A percentile compares a stretch with the other conserved stretches of the same genome.
Evolutionary conservation across 1,140 invertebrate genomes (phyloP).

Genomic region (Manduca sexta): DNA sequence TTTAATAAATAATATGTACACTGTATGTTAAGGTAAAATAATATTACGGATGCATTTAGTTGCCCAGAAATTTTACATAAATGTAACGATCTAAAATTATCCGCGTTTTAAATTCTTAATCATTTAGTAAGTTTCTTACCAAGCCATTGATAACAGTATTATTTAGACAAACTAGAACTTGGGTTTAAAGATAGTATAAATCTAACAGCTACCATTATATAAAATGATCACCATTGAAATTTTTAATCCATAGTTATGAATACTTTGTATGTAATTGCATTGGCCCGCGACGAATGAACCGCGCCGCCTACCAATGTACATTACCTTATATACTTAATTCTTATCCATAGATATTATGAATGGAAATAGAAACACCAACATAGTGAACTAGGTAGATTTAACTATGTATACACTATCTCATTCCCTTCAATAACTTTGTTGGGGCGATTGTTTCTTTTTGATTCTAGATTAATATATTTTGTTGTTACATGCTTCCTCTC

Average conservation of each 20-base stretch:
- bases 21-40: conserved; percentile 54
- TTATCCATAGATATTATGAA: conserved; percentile 57
- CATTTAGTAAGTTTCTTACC: conserved; percentile 65
- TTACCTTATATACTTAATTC: conserved; percentile 30
- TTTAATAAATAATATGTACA: conserved; percentile 58
- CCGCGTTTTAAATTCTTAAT: conserved; percentile 35
- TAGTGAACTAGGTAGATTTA: conserved; percentile 64
- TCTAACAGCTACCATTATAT: conserved; percentile 54
- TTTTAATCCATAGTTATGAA: conserved; percentile 52
- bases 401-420: conserved; percentile 45
- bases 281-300: conserved; percentile 25
- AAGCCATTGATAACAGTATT: conserved; percentile 73
- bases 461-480: conserved; percentile 63
- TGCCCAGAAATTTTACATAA: conserved; percentile 46
- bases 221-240: conserved; percentile 42
- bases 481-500: conserved; percentile 55
- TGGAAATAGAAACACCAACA: conserved; percentile 69
- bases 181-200: conserved; percentile 59
- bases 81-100: conserved; percentile 43
- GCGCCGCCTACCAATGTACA: conserved; percentile 30
- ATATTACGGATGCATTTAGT: conserved; percentile 68
- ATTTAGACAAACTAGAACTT: conserved; percentile 70
- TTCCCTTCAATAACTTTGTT: conserved; percentile 27
- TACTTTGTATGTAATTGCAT: conserved; percentile 46
- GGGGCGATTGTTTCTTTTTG: conserved; percentile 32